These are phyloP conservation scores for Knipowitschia caucasica DNA, from an alignment of 2,797 vertebrate species.

Conservation along the genomic window DNA sequence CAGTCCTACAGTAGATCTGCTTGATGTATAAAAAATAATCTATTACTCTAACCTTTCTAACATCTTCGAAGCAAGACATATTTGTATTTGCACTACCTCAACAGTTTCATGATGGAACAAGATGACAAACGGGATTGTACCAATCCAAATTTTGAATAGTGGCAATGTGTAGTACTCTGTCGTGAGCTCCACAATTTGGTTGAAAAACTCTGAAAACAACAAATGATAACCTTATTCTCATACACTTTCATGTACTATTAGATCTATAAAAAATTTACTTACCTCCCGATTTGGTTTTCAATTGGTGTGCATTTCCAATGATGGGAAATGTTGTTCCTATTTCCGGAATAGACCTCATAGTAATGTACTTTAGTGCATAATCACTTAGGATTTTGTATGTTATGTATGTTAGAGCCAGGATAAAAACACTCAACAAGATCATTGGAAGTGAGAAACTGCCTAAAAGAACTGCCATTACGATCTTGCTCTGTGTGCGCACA, in stretches of 20 bases:
- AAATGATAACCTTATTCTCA: not conserved
- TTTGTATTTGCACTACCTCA: slow-evolving; percentile 73
- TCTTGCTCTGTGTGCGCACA: not conserved
- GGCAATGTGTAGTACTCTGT: slow-evolving; percentile 56
- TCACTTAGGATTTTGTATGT: slow-evolving; percentile 59
- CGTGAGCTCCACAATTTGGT: slow-evolving; percentile 66
- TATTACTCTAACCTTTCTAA: no score
- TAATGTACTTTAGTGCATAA: slow-evolving; percentile 65
- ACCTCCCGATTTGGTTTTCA: slow-evolving; percentile 71
- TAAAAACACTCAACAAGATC: slow-evolving; percentile 39
- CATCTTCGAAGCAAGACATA: no score
- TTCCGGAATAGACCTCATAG: slow-evolving; percentile 65
- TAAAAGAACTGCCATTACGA: slow-evolving; percentile 46
- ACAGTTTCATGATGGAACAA: slow-evolving; percentile 82
- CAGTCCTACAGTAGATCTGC: no score
- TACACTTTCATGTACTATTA: not conserved
- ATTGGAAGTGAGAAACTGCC: slow-evolving; percentile 37
- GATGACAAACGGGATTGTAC: slow-evolving; percentile 77
- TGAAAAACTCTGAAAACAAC: slow-evolving; percentile 82
- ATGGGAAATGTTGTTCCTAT: slow-evolving; percentile 56
- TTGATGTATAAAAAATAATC: no score
- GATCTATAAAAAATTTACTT: slow-evolving; percentile 27
- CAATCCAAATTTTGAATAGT: slow-evolving; percentile 86
- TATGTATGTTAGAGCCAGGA: slow-evolving; percentile 56
- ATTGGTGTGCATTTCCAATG: slow-evolving; percentile 69